Evolutionary conservation across 2,888 invertebrate genomes (phyloP).

Genomic region (Rotaria macrura): DNA sequence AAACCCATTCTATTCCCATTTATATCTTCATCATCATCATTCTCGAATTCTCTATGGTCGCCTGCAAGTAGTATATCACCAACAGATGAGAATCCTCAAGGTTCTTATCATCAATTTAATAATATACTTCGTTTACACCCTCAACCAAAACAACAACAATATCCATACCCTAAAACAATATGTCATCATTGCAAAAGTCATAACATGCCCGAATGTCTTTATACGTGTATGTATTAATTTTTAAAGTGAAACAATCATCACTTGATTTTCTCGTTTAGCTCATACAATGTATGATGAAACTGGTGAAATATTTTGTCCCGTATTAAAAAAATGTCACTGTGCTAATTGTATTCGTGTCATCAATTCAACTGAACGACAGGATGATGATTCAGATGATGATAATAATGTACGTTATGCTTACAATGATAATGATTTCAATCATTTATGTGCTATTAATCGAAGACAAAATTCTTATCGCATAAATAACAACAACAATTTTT

Average conservation of each 20-base stretch:
- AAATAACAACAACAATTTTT: conserved; percentile 4
- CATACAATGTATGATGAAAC: not conserved
- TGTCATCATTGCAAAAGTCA: not conserved
- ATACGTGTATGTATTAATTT: not conserved
- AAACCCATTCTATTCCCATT: not conserved
- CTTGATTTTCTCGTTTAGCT: not conserved
- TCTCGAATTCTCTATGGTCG: not conserved
- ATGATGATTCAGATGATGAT: not conserved
- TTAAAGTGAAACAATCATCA: no score
- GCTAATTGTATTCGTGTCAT: not conserved
- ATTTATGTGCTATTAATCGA: not conserved
- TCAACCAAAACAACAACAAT: not conserved
- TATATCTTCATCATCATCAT: not conserved
- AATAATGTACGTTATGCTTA: not conserved
- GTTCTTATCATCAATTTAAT: not conserved
- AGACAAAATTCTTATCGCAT: not conserved
- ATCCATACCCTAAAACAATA: not conserved
- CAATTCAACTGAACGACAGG: not conserved
- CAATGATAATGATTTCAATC: not conserved
- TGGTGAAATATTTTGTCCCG: not conserved
- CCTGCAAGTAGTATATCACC: not conserved
- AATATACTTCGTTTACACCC: not conserved
- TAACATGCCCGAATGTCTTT: not conserved
- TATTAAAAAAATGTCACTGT: not conserved
- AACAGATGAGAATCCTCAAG: not conserved